Percentiles rank a stretch among this genome's conserved stretches.
Evolutionary conservation across 2,888 invertebrate genomes (phyloP).

Genomic region (Caenorhabditis angaria): DNA sequence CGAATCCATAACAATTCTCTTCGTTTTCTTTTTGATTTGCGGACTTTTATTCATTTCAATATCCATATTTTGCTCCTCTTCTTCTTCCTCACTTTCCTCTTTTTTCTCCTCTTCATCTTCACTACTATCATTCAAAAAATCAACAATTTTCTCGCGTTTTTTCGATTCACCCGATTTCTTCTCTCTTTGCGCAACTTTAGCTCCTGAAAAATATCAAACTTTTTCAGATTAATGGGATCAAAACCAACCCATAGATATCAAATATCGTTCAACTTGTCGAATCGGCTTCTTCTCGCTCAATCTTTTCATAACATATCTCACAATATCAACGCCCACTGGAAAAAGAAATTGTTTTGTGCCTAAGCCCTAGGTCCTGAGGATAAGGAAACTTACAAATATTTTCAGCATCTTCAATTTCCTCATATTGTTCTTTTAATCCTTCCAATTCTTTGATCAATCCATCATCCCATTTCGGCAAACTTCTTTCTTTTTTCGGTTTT

Average conservation of each 20-base stretch:
- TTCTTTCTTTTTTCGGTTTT: constrained; percentile 42
- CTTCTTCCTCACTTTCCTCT: constrained; percentile 11
- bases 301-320: constrained; percentile 41
- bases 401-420: constrained; percentile 43
- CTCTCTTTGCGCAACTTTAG: constrained; percentile 13
- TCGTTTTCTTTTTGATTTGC: constrained; percentile 26
- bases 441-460: constrained; percentile 39
- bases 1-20: constrained; percentile 26
- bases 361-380: too few species aligned
- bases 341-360: constrained; percentile 6
- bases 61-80: constrained; percentile 16
- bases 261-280: constrained; percentile 42
- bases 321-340: constrained; percentile 45
- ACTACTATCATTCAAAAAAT: constrained; percentile 10
- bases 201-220: constrained; percentile 1
- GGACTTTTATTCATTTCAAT: neutral
- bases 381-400: constrained; percentile 15
- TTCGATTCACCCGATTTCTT: constrained; percentile 7
- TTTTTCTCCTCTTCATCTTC: constrained; percentile 12
- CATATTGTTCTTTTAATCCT: constrained; percentile 43
- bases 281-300: constrained; percentile 46
- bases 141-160: constrained; percentile 9
- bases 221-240: neutral
- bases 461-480: constrained; percentile 41
- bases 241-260: constrained; percentile 37